Evolutionary conservation across 2,797 vertebrate species (phyloP).

Genomic region (Microcaecilia unicolor): DNA sequence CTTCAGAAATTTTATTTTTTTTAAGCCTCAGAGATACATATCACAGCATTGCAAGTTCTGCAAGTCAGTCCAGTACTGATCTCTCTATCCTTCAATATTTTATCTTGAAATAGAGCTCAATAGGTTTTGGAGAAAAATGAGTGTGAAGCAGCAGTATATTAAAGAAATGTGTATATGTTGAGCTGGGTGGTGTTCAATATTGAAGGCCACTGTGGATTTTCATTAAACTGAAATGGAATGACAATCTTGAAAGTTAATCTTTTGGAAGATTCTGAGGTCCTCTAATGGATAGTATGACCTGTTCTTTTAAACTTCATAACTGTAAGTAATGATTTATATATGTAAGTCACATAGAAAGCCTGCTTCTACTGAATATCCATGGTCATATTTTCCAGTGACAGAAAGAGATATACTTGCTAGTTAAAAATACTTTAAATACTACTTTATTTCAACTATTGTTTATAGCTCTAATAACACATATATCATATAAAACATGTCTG

Average conservation of each 20-base stretch:
- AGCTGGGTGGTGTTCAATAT: conserved; percentile 1
- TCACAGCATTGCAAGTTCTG: conserved; percentile 4
- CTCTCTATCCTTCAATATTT: conserved; percentile 23
- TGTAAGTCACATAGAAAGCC: too few relatives aligned
- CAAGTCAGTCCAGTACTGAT: not conserved
- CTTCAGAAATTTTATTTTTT: not conserved
- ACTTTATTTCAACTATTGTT: too few relatives aligned
- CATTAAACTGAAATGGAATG: conserved; percentile 4
- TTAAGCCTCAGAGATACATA: conserved; percentile 1
- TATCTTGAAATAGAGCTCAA: conserved; percentile 13
- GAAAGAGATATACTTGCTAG: too few relatives aligned
- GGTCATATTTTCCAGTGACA: too few relatives aligned
- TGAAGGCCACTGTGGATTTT: conserved; percentile 8
- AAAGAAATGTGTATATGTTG: conserved; percentile 16
- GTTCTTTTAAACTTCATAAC: too few relatives aligned
- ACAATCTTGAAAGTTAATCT: not conserved
- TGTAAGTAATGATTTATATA: too few relatives aligned
- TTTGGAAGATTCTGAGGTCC: not conserved
- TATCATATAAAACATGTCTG: too few relatives aligned
- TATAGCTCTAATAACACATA: too few relatives aligned
- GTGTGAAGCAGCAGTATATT: not conserved
- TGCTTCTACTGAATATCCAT: too few relatives aligned
- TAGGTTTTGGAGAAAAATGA: conserved; percentile 1
- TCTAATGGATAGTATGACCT: not conserved
- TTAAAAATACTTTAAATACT: too few relatives aligned